Evolutionary conservation across 2,797 vertebrate species (phyloP), one percentile per base, ranked within the genome.

Genomic region (Distichodus sexfasciatus): DNA sequence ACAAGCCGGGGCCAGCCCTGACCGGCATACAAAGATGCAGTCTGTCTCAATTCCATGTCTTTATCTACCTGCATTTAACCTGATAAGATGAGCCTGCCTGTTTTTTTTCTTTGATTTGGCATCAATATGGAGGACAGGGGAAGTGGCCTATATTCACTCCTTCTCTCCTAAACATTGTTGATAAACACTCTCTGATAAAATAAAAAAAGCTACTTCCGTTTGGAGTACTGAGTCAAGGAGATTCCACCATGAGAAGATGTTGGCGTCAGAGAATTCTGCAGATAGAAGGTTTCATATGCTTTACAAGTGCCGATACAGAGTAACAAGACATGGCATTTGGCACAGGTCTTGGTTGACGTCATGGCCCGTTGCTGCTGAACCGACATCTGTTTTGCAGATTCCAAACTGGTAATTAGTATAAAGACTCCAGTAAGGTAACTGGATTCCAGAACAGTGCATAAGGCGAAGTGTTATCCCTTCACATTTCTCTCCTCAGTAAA

Each of bases 1-100:
- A 85, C 84, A 85, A 87, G 82, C 74, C 78, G 77, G 69, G 78
- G 79, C 68, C 35, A 84, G 79, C 73, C 77, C 75, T 75, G 79
- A 81, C 76, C 84, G 84, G 83, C 89, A 90, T 88, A 86, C 83
- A 84, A 84, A 90, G 59, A 62, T n/a, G n/a, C 62, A 68, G 82
- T 85, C 66, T 82, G 85, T 88, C 86, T 86, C 81, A 80, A 83
- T 86, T 81, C 80, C 81, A 78, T 80, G 82, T 76, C 75, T 89
- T 87, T 86, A 83, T 85, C 85, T 87, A 80, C 81, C 82, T 85
- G 81, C 80, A 81, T 81, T 84, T 73, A 24, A 53, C 59, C 74
- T 77, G 81, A 88, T 89, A 87, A 86, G 81, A 84, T 86, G 80
- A 82, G 82, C 80, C 81, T 88, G 79, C 75, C 79, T 85, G 79